Evolutionary conservation across 2,113 vertebrate species (phyloP).

Genomic region (Platysteira castanea): DNA sequence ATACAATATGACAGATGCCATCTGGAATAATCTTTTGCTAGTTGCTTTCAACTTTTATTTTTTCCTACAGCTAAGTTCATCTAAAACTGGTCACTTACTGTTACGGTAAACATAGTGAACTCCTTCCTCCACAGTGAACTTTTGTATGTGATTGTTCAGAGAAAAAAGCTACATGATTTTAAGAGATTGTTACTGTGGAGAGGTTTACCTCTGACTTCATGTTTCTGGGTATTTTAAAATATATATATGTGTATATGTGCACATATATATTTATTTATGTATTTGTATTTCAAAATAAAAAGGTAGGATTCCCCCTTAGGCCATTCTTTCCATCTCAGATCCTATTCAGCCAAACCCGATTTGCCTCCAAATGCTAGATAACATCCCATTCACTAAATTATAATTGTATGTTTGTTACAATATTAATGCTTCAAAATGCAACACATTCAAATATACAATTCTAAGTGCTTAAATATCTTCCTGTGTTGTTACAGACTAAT

Average conservation of each 20-base stretch:
- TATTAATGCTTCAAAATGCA: conserved; percentile 68
- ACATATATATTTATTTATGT: neutral
- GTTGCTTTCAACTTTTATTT: conserved; percentile 80
- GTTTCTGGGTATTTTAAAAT: neutral
- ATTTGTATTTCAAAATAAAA: conserved; percentile 6
- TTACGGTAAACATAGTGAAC: conserved; percentile 26
- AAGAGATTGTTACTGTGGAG: neutral
- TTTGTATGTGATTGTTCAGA: neutral
- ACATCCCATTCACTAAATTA: conserved; percentile 58
- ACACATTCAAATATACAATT: conserved; percentile 20
- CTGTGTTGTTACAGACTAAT: conserved; percentile 67
- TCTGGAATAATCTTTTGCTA: conserved; percentile 80
- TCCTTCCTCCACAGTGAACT: neutral
- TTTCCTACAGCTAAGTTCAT: conserved; percentile 75
- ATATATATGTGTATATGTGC: neutral
- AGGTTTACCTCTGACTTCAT: neutral
- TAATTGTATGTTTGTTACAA: conserved; percentile 44
- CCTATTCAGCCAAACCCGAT: neutral
- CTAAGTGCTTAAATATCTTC: conserved; percentile 61
- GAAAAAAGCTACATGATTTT: neutral
- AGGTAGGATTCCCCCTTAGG: conserved; percentile 4
- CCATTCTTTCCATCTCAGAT: neutral
- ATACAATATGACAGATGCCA: conserved; percentile 82
- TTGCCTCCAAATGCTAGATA: conserved; percentile 51
- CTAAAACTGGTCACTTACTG: conserved; percentile 70